Base-by-base conservation (phyloP, 2,888 invertebrate species). In the Dynastes hyllus region DNA sequence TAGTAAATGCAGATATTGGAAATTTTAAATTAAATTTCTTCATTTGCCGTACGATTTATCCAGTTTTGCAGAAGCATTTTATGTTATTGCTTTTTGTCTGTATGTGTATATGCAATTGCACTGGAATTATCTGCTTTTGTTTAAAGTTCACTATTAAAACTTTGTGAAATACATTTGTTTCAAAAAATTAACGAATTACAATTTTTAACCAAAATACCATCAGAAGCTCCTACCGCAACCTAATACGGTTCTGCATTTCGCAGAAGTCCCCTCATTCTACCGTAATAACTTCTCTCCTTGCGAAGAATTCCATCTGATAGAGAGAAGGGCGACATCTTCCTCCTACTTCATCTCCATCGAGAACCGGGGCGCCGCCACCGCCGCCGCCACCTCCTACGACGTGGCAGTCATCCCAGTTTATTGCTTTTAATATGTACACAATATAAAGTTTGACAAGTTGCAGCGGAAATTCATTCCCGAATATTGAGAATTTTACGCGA, bases 381-480 rank as follows among this genome's bases (percentile, higher is more conserved):
- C 37, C 37, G 22, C 40, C 63, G 32, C 32, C 32, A 5, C 32
- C 32, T 37, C 32, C 32, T 37, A 37, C 32, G 5, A 5, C 32
- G 32, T 37, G 5, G 63, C 76, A 76, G 65, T 32, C 65, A 76
- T 65, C 63, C 63, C 85, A 87, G 85, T 87, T 86, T 87, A 87
- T 87, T 87, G 86, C 86, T 86, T 87, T 86, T 87, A 86, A 87
- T 86, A 87, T 86, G 86, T 87, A 86, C 86, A 86, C 87, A 87
- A 86, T 86, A 87, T 87, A 86, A 86, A 86, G 86, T 87, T 87
- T 86, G 87, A 87, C 87, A 87, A 87, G 86, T 86, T 86, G 85
- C 86, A 86, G 83, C 83, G 84, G 83, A 78, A 85, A 87, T 86
- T 87, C 86, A 85, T 86, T 86, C 84, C 84, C 51, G 84, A 86